phyloP scores from a whole-genome alignment of 1,140 invertebrate species.

The Oryctes rhinoceros region DNA sequence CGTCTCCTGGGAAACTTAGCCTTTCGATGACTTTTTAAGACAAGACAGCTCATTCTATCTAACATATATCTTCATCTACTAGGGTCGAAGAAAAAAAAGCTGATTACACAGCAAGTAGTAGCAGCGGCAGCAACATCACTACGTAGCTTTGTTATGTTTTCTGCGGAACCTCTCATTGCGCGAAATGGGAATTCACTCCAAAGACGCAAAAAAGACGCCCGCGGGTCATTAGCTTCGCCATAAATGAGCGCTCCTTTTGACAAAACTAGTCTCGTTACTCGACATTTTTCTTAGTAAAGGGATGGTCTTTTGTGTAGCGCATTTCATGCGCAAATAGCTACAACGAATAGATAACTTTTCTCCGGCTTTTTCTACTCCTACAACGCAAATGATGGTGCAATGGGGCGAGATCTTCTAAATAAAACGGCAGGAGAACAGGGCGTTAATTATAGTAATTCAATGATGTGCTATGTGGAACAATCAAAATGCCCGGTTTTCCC shows the following conservation, averaged over 20 bases:
- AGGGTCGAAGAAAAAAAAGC: not conserved
- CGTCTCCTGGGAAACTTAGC: not conserved
- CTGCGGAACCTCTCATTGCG: not conserved
- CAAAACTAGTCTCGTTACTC: not conserved
- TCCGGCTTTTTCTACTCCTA: not conserved
- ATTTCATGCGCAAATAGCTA: not conserved
- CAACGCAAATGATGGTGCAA: not conserved
- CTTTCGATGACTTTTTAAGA: not conserved
- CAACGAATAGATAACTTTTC: not conserved
- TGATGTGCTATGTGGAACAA: not conserved
- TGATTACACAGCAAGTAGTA: not conserved
- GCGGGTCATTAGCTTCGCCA: not conserved
- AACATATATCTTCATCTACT: not conserved
- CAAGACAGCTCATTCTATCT: not conserved
- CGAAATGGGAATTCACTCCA: not conserved
- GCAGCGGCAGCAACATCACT: not conserved
- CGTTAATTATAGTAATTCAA: not conserved
- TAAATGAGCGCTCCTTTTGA: constrained; percentile 10
- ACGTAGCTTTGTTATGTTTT: not conserved
- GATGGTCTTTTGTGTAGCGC: constrained; percentile 10
- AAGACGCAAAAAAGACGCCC: not conserved
- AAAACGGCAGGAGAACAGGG: not conserved
- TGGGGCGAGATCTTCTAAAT: not conserved
- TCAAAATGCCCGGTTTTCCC: no score
- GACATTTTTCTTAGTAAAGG: not conserved